Evolutionary conservation across 2,113 vertebrate species (phyloP).

Genomic region (Mus musculus): GRCm39 chr6:25169001-25169500

Average conservation of each 20-base stretch:
- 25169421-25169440: neutral
- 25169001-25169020: neutral
- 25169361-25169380: neutral
- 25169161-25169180: neutral
- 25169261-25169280: slow-evolving; percentile 46
- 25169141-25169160: neutral
- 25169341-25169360: slow-evolving; percentile 54
- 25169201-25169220: neutral
- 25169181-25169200: neutral
- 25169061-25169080: neutral
- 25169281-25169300: slow-evolving; percentile 52
- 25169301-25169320: slow-evolving; percentile 16
- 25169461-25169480: slow-evolving; percentile 9
- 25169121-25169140: neutral
- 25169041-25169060: neutral
- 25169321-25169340: slow-evolving; percentile 46
- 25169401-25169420: neutral
- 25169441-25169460: slow-evolving; percentile 23
- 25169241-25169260: slow-evolving; percentile 40
- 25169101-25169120: slow-evolving; percentile 17
- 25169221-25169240: neutral
- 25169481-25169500: neutral
- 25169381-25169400: slow-evolving; percentile 9
- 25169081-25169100: neutral
- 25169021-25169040: neutral